Percentiles rank a stretch among this genome's conserved stretches.
phyloP scores from a whole-genome alignment of 2,888 invertebrate species.

The Drosophila pullipes region DNA sequence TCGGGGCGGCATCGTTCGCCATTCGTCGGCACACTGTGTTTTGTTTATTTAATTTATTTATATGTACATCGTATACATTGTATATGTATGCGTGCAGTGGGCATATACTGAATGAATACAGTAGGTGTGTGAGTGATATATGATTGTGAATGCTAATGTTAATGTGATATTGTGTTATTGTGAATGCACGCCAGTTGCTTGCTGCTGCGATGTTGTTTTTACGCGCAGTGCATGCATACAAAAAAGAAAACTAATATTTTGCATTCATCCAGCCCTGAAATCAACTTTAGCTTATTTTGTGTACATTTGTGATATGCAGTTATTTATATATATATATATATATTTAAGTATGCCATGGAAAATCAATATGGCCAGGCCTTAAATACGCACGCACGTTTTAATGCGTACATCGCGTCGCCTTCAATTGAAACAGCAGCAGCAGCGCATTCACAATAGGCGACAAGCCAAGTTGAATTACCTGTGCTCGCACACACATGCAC shows the following conservation, averaged over 20 bases:
- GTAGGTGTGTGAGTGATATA: conserved; percentile 19
- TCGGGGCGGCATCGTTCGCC: conserved; percentile 49
- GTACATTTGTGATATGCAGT: conserved; percentile 26
- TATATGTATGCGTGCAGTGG: conserved; percentile 11
- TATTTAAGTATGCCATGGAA: conserved; percentile 62
- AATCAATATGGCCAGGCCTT: conserved; percentile 66
- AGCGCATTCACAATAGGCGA: conserved; percentile 64
- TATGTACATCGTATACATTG: conserved; percentile 23
- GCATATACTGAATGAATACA: conserved; percentile 3
- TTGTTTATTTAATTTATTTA: conserved; percentile 78
- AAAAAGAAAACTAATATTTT: conserved; percentile 34
- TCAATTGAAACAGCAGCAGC: conserved; percentile 60
- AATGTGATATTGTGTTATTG: conserved; percentile 24
- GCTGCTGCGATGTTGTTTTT: conserved; percentile 4
- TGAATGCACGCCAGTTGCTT: conserved; percentile 15
- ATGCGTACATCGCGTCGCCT: conserved; percentile 65
- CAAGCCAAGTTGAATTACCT: conserved; percentile 71
- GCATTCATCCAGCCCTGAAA: conserved; percentile 42
- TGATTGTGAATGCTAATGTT: conserved; percentile 11
- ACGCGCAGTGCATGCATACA: conserved; percentile 19
- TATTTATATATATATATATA: conserved; percentile 20
- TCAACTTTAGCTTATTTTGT: conserved; percentile 36
- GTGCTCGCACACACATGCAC: conserved; percentile 43
- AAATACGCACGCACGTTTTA: conserved; percentile 63
- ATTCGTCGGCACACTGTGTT: conserved; percentile 52